A percentile compares a stretch with the other conserved stretches of the same genome.
Conservation (phyloP, 2,113 vertebrate species). For the Sarotherodon lohbergeri region DNA sequence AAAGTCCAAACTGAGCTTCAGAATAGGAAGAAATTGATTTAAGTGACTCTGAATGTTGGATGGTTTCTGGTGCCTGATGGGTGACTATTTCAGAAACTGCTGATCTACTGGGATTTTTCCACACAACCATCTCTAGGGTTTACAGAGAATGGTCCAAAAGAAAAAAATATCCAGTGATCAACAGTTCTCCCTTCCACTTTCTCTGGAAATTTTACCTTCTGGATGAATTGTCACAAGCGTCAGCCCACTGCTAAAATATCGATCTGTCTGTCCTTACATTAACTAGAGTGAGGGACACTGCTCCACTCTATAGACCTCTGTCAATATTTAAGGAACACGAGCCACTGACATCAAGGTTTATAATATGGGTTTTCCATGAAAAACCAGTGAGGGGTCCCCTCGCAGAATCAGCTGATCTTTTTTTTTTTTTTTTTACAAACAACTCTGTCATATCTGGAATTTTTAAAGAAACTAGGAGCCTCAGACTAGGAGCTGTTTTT, state of each 20-base stretch:
- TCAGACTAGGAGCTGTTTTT: neutral
- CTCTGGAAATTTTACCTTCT: neutral
- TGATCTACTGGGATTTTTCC: neutral
- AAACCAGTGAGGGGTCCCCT: neutral
- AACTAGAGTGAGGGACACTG: slow-evolving; percentile 15
- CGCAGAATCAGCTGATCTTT: neutral
- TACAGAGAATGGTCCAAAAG: neutral
- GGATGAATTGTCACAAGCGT: neutral
- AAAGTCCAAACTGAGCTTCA: neutral
- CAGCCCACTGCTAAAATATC: slow-evolving; percentile 6
- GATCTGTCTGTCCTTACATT: slow-evolving; percentile 27
- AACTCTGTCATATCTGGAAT: neutral
- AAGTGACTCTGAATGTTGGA: neutral
- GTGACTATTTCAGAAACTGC: neutral
- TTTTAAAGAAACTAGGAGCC: neutral
- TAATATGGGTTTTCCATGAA: neutral
- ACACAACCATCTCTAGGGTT: neutral
- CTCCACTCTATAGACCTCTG: neutral
- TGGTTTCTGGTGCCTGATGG: neutral
- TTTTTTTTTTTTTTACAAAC: neutral
- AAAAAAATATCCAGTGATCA: neutral
- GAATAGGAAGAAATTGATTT: neutral
- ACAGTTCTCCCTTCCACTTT: neutral
- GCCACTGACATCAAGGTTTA: neutral
- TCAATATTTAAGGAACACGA: slow-evolving; percentile 33